Base-by-base conservation (phyloP, 2,797 vertebrate genomes). In the Rhinatrema bivittatum region DNA sequence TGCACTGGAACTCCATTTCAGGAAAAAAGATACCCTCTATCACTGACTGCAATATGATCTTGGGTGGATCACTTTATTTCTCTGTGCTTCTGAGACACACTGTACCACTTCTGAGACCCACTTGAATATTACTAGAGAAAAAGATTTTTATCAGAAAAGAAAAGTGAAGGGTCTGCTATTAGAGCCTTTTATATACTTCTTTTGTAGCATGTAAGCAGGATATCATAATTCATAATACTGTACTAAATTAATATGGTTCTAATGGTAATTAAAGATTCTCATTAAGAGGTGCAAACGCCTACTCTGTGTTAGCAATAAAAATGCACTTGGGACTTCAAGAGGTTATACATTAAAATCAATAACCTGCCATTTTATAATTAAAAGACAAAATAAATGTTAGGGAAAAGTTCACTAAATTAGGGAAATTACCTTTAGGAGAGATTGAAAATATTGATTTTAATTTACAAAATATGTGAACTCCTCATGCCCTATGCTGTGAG, bases 371-470 rank as follows among this genome's bases (percentile, higher is more conserved):
- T 85, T 79, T 79, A 78, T 84, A 84, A 86, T 86, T 85, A 85
- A 81, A 83, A 82, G 69, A 70, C 69, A 82, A 82, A 84, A 81
- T 83, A 83, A 85, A 85, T 84, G 79, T 78, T 75, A 73, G 61
- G 63, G 48, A 56, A 72, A 87, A 70, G 68, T 80, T 74, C 68
- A 73, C 68, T 79, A 82, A 90, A 90, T 91, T 91, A 90, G 69
- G 77, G 78, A 89, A 91, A 90, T 75, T 76, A 86, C 79, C 71
- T 82, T 86, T 74, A 83, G 74, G 60, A 85, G 78, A 86, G 88
- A 91, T 87, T 83, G 87, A 80, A 89, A 90, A 72, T 90, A 94
- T 91, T 86, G 87, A 93, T 93, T 91, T 88, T 81, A 86, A 90
- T 90, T 86, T 86, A 82, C 68, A 79, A 91, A 88, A 88, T 82